Percentiles rank a stretch among this genome's conserved stretches.
phyloP scores from a whole-genome alignment of 2,797 vertebrate species.

The Hybognathus amarus region DNA sequence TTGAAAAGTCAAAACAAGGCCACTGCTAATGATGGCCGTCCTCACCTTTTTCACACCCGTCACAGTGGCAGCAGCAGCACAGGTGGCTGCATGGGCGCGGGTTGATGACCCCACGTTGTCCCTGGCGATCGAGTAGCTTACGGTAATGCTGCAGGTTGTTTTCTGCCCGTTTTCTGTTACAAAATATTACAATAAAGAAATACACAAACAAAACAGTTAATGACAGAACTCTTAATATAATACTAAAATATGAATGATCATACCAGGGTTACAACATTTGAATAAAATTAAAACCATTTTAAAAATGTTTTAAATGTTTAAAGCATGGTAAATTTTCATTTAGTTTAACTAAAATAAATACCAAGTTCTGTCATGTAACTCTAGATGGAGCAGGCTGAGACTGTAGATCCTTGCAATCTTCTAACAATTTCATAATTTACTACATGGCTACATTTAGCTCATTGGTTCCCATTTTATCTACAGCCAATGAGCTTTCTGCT shows the following conservation, averaged over 20 bases:
- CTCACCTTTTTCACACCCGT: slow-evolving; percentile 69
- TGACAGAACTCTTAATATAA: not conserved
- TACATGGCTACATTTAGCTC: too few species aligned
- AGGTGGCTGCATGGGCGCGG: slow-evolving; percentile 83
- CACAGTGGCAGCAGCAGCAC: slow-evolving; percentile 79
- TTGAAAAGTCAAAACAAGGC: not conserved
- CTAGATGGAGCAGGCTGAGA: not conserved
- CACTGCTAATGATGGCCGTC: not conserved
- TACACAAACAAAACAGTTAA: not conserved
- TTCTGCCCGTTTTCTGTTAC: slow-evolving; percentile 82
- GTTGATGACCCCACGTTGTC: slow-evolving; percentile 77
- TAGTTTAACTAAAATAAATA: not conserved
- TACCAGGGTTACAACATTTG: not conserved
- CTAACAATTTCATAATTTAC: too few species aligned
- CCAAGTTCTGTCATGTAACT: not conserved
- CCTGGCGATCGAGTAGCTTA: slow-evolving; percentile 73
- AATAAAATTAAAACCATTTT: not conserved
- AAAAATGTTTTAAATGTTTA: not conserved
- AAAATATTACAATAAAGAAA: slow-evolving; percentile 1
- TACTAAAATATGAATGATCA: not conserved
- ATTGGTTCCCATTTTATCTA: too few species aligned
- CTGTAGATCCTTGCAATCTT: too few species aligned
- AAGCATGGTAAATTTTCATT: not conserved
- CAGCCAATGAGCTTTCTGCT: too few species aligned
- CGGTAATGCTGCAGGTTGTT: slow-evolving; percentile 89